Evolutionary conservation across 2,888 invertebrate species (phyloP).

Genomic region (Lasioglossum zephyrum): DNA sequence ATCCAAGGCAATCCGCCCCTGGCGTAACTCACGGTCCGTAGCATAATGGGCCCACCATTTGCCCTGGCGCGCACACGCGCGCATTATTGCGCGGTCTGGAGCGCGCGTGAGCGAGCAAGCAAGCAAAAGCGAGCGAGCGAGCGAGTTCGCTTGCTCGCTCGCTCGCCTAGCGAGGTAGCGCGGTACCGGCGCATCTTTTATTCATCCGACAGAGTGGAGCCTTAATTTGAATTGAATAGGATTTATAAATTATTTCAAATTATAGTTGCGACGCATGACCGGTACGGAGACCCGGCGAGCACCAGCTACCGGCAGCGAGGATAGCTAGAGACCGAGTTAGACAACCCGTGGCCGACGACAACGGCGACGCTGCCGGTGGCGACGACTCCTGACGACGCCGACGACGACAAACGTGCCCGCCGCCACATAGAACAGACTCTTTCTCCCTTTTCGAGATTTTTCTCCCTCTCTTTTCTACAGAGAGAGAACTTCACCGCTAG

Average conservation of each 20-base stretch:
- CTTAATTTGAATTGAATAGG: slow-evolving; percentile 85
- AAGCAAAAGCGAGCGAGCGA: slow-evolving; percentile 44
- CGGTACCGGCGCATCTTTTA: slow-evolving; percentile 82
- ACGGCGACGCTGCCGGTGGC: slow-evolving; percentile 50
- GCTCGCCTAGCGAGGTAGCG: slow-evolving; percentile 5
- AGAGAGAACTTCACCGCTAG: neutral
- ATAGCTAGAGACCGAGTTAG: slow-evolving; percentile 27
- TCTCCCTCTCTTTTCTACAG: neutral
- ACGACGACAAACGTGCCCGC: slow-evolving; percentile 36
- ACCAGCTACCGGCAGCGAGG: slow-evolving; percentile 57
- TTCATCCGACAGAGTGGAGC: slow-evolving; percentile 85
- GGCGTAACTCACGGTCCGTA: slow-evolving; percentile 66
- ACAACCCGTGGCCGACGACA: slow-evolving; percentile 38
- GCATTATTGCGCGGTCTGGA: slow-evolving; percentile 66
- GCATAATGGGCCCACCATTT: slow-evolving; percentile 78
- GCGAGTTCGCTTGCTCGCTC: slow-evolving; percentile 14
- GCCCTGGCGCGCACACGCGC: slow-evolving; percentile 73
- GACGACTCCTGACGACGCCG: slow-evolving; percentile 56
- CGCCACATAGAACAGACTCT: neutral
- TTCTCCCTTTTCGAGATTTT: neutral
- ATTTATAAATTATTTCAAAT: slow-evolving; percentile 85
- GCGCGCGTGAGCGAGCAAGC: slow-evolving; percentile 53
- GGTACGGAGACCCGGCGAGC: slow-evolving; percentile 66
- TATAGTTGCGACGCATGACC: slow-evolving; percentile 83
- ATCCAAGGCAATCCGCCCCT: slow-evolving; percentile 63